Evolutionary conservation across 2,888 invertebrate genomes (phyloP), one percentile per base, ranked within the genome.

Genomic region (Serrognathus titanus): DNA sequence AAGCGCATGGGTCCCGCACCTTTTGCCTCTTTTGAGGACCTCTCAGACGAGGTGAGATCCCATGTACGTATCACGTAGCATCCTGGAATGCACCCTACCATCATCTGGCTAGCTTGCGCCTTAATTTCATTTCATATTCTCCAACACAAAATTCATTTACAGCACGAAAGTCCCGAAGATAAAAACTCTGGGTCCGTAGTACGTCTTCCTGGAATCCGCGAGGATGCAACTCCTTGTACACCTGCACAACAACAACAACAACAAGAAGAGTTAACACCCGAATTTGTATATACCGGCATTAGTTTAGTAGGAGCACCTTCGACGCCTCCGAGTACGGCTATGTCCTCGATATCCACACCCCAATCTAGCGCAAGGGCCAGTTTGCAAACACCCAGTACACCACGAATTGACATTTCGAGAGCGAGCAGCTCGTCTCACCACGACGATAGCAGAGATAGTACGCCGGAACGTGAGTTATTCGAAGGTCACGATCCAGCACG

Each of bases 1-100:
- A 85, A 87, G 81, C 88, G 91, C 79, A 88, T 91, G 82, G 94
- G 94, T 75, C 92, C 93, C 75, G 94, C 94, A 73, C 94, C 94
- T 75, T 90, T 94, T 79, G 94, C 94, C 76, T 94, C 94, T 71
- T 92, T 94, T 81, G 94, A 94, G 83, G 92, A 92, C 83, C 84
- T 87, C 77, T 90, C 89, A 72, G 91, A 92, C 80, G 90, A 90
- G 83, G 85, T 89, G 79, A 85, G 82, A 74, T 78, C 80, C 62
- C 80, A 82, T 75, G 83, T 83, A 83, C 78, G 83, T 83, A 83
- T 81, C 80, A 64, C 58, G 48, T 49, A 48, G 47, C 39, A 36
- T 48, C 46, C 55, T 24, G 24, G 11, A 50, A 49, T 46, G 37
- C 55, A 49, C 46, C 49, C 41, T 36, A 36, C 40, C 48, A 38